Evolutionary conservation across 2,113 vertebrate genomes (phyloP), one percentile per base, ranked within the genome.

Genomic region (Numida meleagris): DNA sequence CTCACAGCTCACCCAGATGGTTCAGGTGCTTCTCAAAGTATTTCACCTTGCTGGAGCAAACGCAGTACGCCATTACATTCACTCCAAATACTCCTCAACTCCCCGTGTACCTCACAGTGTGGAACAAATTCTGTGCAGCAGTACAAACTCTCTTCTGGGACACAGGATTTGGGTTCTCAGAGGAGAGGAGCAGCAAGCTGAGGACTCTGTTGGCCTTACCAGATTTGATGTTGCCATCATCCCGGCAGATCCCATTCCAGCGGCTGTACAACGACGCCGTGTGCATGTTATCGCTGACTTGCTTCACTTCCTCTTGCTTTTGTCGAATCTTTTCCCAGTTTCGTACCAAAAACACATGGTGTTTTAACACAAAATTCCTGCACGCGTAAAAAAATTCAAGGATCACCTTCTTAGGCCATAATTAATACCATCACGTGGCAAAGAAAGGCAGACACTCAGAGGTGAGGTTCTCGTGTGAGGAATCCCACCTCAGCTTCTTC

Each of bases 321-420:
- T 99, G 99, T 33, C 98, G 97, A 97, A 99, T 99, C 96, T 98
- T 99, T 75, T 99, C 99, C 99, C 99, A 99, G 97, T 99, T 99
- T 68, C 99, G 98, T 36, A 99, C 97, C 93, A 99, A 96, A 96
- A 99, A 99, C 13, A 99, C 99, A 13, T 98, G 97, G 97, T 99
- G 99, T 75, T 99, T 99, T 33, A 99, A 97, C 95, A 99, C 99
- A 97, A 99, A 99, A 92, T 99, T 99, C 95, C 99, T 99, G 55
- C 8, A n/a, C 68, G 4, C 12, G 50, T n/a, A 1, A 45, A 21
- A 74, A 4, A 36, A 1, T 36, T 71, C 12, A 12, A 36, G 59
- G 53, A 42, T 20, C 6, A 42, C 14, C 5, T 58, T 68, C 53
- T 21, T 36, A 10, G 2, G 65, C 45, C 20, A 18, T 57, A 67